phyloP scores from a whole-genome alignment of 2,888 invertebrate genomes.

The Spodoptera exigua region DNA sequence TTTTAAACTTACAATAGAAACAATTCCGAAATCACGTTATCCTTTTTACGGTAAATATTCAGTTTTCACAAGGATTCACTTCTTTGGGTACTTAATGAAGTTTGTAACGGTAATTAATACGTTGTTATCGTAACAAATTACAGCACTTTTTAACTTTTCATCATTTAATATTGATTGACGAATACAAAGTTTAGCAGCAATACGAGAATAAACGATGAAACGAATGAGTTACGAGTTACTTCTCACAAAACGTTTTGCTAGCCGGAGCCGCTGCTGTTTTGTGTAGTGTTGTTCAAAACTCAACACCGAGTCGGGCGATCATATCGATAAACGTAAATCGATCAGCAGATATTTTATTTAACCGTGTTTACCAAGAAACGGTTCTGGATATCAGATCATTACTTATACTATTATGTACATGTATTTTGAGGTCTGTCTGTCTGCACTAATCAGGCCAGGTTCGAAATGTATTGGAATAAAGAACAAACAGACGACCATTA shows the following conservation, averaged over 20 bases:
- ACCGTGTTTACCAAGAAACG: too few species aligned
- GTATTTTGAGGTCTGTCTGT: too few species aligned
- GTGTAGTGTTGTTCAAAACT: constrained; percentile 31
- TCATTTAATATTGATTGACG: not conserved
- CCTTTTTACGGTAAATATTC: too few species aligned
- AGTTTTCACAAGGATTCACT: too few species aligned
- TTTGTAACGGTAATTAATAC: not conserved
- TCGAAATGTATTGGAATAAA: too few species aligned
- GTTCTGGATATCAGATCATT: too few species aligned
- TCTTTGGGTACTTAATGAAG: not conserved
- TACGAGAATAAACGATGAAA: not conserved
- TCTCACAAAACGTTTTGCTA: constrained; percentile 21
- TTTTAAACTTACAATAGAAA: too few species aligned
- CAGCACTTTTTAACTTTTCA: constrained; percentile 16
- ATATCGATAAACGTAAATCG: not conserved
- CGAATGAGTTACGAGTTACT: constrained; percentile 2
- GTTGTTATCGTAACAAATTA: constrained; percentile 9
- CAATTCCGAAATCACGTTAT: too few species aligned
- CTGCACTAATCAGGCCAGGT: too few species aligned
- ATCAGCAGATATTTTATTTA: not conserved
- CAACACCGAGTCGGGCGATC: constrained; percentile 13
- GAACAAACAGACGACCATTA: too few species aligned
- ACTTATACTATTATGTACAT: too few species aligned
- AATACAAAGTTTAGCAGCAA: constrained; percentile 8
- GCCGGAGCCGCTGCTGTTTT: not conserved